Evolutionary conservation across 1,140 invertebrate species (phyloP).

Genomic region (Halictus rubicundus): DNA sequence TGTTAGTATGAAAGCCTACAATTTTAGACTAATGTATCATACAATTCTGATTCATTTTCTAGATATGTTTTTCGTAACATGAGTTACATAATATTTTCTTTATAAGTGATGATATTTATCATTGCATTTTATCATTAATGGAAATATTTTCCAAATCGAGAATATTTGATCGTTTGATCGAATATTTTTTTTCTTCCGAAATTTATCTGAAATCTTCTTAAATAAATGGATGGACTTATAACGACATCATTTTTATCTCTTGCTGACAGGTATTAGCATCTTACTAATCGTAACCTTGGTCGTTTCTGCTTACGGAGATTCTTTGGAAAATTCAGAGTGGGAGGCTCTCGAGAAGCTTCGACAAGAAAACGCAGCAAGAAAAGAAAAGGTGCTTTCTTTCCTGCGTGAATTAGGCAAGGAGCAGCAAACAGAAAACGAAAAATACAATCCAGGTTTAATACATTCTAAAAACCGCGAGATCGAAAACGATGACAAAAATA

Average conservation of each 20-base stretch:
- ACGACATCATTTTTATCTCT: background rate
- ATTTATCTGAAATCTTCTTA: no score
- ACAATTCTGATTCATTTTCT: no score
- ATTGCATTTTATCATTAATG: no score
- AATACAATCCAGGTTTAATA: background rate
- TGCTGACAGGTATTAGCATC: background rate
- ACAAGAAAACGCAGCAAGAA: background rate
- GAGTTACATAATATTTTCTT: no score
- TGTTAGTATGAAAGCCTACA: no score
- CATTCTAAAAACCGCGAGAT: background rate
- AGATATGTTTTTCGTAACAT: no score
- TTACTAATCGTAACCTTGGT: background rate
- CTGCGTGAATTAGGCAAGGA: fast-evolving
- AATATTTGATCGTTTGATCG: no score
- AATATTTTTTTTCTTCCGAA: no score
- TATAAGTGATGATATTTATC: no score
- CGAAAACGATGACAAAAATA: background rate
- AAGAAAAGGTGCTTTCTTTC: no score
- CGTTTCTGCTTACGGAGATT: background rate
- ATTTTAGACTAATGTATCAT: no score
- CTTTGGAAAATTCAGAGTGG: constrained; percentile 1
- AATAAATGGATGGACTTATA: background rate
- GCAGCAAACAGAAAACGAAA: background rate
- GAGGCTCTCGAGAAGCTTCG: background rate
- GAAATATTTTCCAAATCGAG: no score